Base-by-base conservation (phyloP, 2,888 invertebrate species). In the Drosophila koepferae region DNA sequence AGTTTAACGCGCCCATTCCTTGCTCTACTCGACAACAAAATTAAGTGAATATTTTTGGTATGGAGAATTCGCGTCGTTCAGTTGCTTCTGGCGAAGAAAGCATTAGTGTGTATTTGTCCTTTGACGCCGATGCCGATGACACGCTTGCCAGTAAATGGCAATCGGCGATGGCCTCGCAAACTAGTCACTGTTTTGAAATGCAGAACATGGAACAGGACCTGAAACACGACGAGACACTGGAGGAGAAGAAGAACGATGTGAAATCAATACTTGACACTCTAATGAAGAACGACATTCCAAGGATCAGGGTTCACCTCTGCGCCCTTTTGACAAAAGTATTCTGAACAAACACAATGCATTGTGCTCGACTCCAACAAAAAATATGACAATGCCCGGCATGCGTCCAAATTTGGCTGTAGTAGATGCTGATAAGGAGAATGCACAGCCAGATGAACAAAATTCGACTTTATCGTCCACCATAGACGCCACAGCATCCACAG, bases 311-410 rank as follows among this genome's bases (percentile, higher is more conserved):
- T 83, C 86, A 4, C 87, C 91, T 1, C 38, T 90, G 28, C 83
- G 82, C n/a, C 80, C 82, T 2, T 80, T 90, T 31, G 84, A 90
- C 38, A 84, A 86, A 44, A 91, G 91, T 48, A 74, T 92, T 4
- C 48, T 92, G 0, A 83, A 76, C 14, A 82, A 89, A 38, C 91
- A 88, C 75, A 91, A 91, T 8, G 89, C 86, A 0, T 58, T 90
- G 8, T 78, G 91, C 55, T 92, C 92, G 4, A 92, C 92, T 1
- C 92, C 92, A 0, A 88, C 92, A 0, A 91, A 90, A 53, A 71
- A 63, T 61, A 20, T 43, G 6, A 28, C 53, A 49, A 67, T 53
- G 44, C 48, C 1, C 31, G 74, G 51, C 10, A 23, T 31, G 16
- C 23, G 12, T 2, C 54, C 54, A 9, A 51, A 69, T 31, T 1